Percentiles rank a stretch among this genome's conserved stretches.
Evolutionary conservation across 2,113 vertebrate genomes (phyloP).

Genomic region (Salvelinus fontinalis): DNA sequence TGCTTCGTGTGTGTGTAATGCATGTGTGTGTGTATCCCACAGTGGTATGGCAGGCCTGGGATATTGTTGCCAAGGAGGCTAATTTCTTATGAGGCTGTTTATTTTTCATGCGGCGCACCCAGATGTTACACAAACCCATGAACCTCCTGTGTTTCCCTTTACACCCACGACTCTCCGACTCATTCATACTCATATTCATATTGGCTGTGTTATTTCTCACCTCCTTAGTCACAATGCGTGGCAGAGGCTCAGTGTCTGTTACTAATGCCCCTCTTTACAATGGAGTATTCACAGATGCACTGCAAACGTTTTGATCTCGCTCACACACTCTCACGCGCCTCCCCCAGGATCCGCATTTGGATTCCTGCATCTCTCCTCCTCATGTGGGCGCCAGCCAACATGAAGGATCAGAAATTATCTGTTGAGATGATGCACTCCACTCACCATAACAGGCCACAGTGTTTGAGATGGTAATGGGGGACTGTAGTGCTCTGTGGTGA

Average conservation of each 20-base stretch:
- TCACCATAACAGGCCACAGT: no score
- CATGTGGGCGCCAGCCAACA: no score
- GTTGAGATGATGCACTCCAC: not conserved
- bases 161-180: not conserved
- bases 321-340: not conserved
- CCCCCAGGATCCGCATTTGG: no score
- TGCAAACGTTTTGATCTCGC: no score
- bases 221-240: slow-evolving; percentile 18
- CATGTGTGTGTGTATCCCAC: slow-evolving; percentile 15
- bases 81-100: slow-evolving; percentile 34
- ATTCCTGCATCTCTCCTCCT: no score
- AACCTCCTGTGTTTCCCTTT: slow-evolving; percentile 20
- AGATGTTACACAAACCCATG: slow-evolving; percentile 20
- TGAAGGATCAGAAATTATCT: no score
- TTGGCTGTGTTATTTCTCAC: not conserved
- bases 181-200: not conserved
- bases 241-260: slow-evolving; percentile 18
- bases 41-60: not conserved
- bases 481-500: not conserved
- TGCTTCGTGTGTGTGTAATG: slow-evolving; percentile 29
- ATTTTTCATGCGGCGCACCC: slow-evolving; percentile 32
- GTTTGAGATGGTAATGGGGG: no score
- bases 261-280: slow-evolving; percentile 42
- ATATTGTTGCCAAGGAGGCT: slow-evolving; percentile 41
- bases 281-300: slow-evolving; percentile 5